Evolutionary conservation across 2,113 vertebrate species (phyloP), one percentile per base, ranked within the genome.

Genomic region (Nerophis ophidion): DNA sequence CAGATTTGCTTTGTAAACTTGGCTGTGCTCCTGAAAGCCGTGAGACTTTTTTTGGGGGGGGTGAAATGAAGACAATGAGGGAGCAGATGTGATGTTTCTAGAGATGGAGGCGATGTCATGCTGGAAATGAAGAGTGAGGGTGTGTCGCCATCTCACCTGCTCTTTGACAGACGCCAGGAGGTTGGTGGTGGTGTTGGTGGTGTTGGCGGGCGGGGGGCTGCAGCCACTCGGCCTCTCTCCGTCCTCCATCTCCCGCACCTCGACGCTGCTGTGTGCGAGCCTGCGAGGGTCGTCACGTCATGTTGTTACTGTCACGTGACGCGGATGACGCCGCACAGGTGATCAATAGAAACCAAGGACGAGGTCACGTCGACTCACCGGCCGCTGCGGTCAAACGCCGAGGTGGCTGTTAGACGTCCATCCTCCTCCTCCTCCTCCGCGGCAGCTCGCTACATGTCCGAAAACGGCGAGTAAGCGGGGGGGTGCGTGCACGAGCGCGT

Each of bases 91-190:
- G 26, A 26, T 26, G 19, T 26, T 26, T 2, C 19, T 26, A 26
- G 19, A 26, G 19, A 16, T 48, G n/a, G 38, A 44, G 55, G 35
- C 8, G 7, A 16, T 10, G 10, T 17, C 17, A 50, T n/a, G n/a
- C n/a, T n/a, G 17, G 17, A 50, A 26, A 42, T 13, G 5, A 35
- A 14, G 26, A 26, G 49, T 44, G 35, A 50, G 64, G 61, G 40
- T 56, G 64, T 67, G 75, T 58, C 70, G 59, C 63, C 70, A 66
- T 75, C 57, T 57, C 77, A 88, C 86, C 82, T 88, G 86, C 71
- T 88, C 86, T 79, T 88, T 88, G 65, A 88, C 86, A 12, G 85
- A 87, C 7, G 85, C 85, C 75, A 88, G 69, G 33, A 88, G 82
- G 72, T 80, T 88, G 66, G 16, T 84, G 58, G 86, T 86, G 46